Percentiles rank a stretch among this genome's conserved stretches.
Evolutionary conservation across 2,888 invertebrate genomes (phyloP).

Genomic region (Urechis unicinctus): DNA sequence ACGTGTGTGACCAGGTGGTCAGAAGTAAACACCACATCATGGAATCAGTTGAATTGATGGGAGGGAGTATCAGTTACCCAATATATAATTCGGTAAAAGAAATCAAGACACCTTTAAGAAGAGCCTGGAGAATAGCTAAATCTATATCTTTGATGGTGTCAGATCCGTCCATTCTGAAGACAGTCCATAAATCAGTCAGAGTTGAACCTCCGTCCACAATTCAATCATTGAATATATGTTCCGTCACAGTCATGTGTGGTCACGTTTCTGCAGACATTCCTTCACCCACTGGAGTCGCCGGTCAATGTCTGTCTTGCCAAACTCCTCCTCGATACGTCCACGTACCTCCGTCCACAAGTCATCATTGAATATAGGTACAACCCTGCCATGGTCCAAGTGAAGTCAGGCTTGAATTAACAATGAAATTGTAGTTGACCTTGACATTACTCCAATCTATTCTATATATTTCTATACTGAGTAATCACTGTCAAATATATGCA

Average conservation of each 20-base stretch:
- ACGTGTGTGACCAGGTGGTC: too few species aligned
- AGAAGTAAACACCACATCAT: too few species aligned
- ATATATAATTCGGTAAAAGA: not conserved
- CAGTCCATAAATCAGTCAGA: too few species aligned
- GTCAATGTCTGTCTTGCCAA: conserved; percentile 18
- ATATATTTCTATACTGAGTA: too few species aligned
- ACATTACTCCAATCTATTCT: too few species aligned
- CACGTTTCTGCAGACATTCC: conserved; percentile 26
- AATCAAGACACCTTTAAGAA: conserved; percentile 41
- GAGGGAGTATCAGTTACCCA: too few species aligned
- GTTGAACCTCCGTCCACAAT: too few species aligned
- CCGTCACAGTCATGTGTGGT: too few species aligned
- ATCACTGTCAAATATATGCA: too few species aligned
- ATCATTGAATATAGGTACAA: conserved; percentile 18
- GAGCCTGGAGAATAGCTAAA: conserved; percentile 45
- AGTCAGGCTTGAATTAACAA: not conserved
- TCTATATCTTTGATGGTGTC: conserved; percentile 39
- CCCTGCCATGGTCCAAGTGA: conserved; percentile 6
- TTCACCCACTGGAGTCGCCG: conserved; percentile 26
- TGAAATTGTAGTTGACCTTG: too few species aligned
- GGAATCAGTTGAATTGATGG: too few species aligned
- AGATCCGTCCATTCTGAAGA: conserved; percentile 35
- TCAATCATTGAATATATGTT: too few species aligned
- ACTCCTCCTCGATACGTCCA: conserved; percentile 28
- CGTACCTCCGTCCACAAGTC: conserved; percentile 20